Percentiles rank a stretch among this genome's conserved stretches.
phyloP scores from a whole-genome alignment of 2,888 invertebrate genomes.

The Hypsopygia costalis region DNA sequence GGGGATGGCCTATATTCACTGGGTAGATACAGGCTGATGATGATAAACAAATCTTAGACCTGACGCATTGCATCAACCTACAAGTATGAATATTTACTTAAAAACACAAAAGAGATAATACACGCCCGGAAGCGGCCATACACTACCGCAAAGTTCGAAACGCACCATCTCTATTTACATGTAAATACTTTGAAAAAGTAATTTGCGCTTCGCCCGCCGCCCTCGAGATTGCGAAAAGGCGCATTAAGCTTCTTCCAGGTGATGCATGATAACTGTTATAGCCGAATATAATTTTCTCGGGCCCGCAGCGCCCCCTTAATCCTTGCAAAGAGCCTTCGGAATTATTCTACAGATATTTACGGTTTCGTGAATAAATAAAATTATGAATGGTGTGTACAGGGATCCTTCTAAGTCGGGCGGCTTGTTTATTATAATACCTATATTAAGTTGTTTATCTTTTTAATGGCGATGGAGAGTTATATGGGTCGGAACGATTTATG shows the following conservation, averaged over 20 bases:
- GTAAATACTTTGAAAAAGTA: constrained; percentile 81
- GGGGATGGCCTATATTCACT: no score
- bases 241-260: constrained; percentile 78
- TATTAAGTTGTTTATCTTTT: constrained; percentile 81
- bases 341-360: constrained; percentile 79
- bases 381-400: constrained; percentile 66
- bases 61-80: no score
- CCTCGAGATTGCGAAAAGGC: constrained; percentile 79
- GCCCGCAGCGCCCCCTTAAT: constrained; percentile 77
- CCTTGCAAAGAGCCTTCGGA: constrained; percentile 77
- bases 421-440: constrained; percentile 78
- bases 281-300: constrained; percentile 80
- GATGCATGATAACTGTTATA: constrained; percentile 81
- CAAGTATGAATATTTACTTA: no score
- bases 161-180: constrained; percentile 73
- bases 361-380: constrained; percentile 79
- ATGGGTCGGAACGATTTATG: constrained; percentile 73
- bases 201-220: constrained; percentile 71
- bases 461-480: constrained; percentile 74
- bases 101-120: constrained; percentile 1
- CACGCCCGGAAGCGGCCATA: constrained; percentile 27
- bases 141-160: constrained; percentile 49
- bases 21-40: no score
- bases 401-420: constrained; percentile 62
- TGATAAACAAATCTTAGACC: no score